Evolutionary conservation across 2,113 vertebrate species (phyloP).

Genomic region (Camelus bactrianus): DNA sequence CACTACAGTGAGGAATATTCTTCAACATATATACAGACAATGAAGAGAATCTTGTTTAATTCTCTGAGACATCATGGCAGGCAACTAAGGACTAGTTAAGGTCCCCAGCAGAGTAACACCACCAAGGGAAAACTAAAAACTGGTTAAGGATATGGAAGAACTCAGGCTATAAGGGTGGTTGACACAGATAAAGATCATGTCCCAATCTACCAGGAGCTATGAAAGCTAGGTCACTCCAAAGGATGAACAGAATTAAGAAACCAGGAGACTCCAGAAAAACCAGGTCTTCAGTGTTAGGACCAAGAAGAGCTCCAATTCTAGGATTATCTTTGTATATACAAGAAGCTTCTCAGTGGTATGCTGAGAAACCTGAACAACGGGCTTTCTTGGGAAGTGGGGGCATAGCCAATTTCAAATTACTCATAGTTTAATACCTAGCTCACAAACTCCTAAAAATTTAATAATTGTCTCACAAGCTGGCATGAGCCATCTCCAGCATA

Average conservation of each 20-base stretch:
- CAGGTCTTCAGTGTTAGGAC: neutral
- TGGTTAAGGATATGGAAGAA: constrained; percentile 15
- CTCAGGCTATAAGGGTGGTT: neutral
- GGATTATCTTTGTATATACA: constrained; percentile 18
- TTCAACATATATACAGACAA: neutral
- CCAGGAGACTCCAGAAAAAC: constrained; percentile 3
- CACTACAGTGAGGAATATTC: neutral
- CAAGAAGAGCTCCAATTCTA: constrained; percentile 47
- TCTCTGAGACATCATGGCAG: neutral
- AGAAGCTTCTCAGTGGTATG: constrained; percentile 6
- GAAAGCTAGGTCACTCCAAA: neutral
- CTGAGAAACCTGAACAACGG: constrained; percentile 43
- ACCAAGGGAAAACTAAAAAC: constrained; percentile 31
- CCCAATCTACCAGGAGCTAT: neutral
- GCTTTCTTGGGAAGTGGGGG: neutral
- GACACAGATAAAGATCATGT: neutral
- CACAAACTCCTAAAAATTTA: constrained; percentile 41
- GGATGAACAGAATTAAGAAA: constrained; percentile 45
- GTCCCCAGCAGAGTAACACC: constrained; percentile 5
- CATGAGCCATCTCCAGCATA: neutral
- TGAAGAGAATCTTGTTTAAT: constrained; percentile 8
- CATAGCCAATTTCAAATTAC: neutral
- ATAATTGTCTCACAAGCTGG: neutral
- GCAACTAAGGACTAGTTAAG: neutral
- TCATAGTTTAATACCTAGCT: constrained; percentile 4